A percentile compares a stretch with the other conserved stretches of the same genome.
Evolutionary conservation across 1,140 invertebrate species (phyloP).

Genomic region (Octopus bimaculoides): DNA sequence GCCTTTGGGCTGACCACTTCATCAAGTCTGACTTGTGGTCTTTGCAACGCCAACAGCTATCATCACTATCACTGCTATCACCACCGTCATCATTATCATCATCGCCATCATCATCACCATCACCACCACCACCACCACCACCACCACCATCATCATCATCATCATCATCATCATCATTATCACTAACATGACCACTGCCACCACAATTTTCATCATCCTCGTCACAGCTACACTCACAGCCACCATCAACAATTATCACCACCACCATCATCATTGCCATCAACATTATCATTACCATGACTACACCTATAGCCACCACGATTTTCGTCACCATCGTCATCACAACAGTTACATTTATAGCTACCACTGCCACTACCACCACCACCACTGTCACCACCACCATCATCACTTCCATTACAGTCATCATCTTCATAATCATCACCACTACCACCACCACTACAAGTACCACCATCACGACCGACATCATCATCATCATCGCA

Average conservation of each 20-base stretch:
- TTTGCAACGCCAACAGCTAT: too few species aligned
- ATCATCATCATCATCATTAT: too few species aligned
- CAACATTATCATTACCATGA: not conserved
- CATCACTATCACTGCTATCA: too few species aligned
- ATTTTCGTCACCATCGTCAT: not conserved
- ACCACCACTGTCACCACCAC: not conserved
- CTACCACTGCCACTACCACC: not conserved
- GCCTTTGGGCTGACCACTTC: too few species aligned
- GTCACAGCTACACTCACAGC: too few species aligned
- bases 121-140: too few species aligned
- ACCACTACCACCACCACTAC: not conserved
- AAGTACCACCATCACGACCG: not conserved
- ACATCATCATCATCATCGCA: not conserved
- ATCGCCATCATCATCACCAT: too few species aligned
- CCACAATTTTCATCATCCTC: too few species aligned
- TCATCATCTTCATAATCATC: not conserved
- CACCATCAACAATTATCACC: not conserved
- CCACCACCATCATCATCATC: too few species aligned
- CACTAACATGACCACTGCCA: too few species aligned
- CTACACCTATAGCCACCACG: not conserved
- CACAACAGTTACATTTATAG: not conserved
- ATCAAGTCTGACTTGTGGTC: too few species aligned
- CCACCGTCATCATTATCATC: too few species aligned
- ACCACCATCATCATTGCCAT: not conserved
- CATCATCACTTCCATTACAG: not conserved